Conservation (phyloP, 2,113 vertebrate species). For the Budorcas taxicolor region DNA sequence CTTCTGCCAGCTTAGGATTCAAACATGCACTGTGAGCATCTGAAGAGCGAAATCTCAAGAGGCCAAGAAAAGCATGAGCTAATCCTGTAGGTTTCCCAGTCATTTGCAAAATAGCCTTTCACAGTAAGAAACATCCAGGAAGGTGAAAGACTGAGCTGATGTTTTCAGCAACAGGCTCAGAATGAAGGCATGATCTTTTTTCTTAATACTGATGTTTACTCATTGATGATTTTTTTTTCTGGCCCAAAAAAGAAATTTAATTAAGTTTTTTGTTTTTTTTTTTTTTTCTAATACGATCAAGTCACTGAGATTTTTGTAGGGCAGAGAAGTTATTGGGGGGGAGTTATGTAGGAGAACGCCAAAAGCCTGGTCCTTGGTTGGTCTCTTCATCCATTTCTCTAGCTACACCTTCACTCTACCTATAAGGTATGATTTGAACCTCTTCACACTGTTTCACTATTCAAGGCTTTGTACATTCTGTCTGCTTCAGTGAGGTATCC, state of each 20-base stretch:
- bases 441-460: background rate
- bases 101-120: slow-evolving; percentile 31
- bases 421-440: rapidly evolving
- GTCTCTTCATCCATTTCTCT: background rate
- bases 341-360: background rate
- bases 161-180: background rate
- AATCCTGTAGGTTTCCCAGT: slow-evolving; percentile 19
- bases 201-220: background rate
- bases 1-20: background rate
- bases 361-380: background rate
- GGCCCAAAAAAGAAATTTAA: background rate
- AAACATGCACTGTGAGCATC: background rate
- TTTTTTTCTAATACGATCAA: background rate
- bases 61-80: slow-evolving; percentile 46
- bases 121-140: background rate
- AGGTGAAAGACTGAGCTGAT: background rate
- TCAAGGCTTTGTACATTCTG: background rate
- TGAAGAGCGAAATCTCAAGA: background rate
- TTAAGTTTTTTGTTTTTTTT: background rate
- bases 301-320: background rate
- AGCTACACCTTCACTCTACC: background rate
- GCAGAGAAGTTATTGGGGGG: background rate
- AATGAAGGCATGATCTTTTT: background rate
- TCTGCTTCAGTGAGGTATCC: background rate
- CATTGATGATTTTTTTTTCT: background rate